A percentile compares a stretch with the other conserved stretches of the same genome.
Evolutionary conservation across 2,888 invertebrate genomes (phyloP).

Genomic region (Aradus depressus): DNA sequence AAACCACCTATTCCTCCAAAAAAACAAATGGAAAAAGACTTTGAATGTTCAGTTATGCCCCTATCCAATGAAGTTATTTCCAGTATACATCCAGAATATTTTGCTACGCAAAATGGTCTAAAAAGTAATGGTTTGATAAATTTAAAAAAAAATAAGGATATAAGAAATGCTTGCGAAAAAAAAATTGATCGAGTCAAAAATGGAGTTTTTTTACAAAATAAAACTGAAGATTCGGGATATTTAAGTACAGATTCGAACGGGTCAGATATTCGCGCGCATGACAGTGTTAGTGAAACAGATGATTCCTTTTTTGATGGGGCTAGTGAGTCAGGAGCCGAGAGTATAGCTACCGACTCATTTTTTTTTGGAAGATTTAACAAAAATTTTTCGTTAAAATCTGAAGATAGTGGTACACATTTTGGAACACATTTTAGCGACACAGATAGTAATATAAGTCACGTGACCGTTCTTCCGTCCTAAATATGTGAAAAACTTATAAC

Average conservation of each 20-base stretch:
- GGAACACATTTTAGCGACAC: too few species aligned
- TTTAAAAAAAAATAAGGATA: too few species aligned
- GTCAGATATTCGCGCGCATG: conserved; percentile 36
- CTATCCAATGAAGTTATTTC: background rate
- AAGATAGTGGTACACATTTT: too few species aligned
- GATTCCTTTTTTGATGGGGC: conserved; percentile 70
- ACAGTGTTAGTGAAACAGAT: conserved; percentile 60
- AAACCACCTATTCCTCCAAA: conserved; percentile 33
- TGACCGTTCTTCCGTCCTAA: too few species aligned
- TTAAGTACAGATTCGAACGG: conserved; percentile 65
- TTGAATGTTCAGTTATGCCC: background rate
- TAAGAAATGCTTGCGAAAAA: background rate
- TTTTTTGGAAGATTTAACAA: conserved; percentile 54
- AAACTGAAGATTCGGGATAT: conserved; percentile 68
- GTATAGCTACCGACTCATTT: conserved; percentile 76
- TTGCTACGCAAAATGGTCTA: background rate
- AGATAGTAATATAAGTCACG: too few species aligned
- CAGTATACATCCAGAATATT: background rate
- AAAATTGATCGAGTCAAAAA: conserved; percentile 4
- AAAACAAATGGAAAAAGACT: conserved; percentile 28
- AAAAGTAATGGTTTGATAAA: too few species aligned
- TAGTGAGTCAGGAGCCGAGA: conserved; percentile 79
- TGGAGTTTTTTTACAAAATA: too few species aligned
- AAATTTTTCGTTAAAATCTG: too few species aligned
- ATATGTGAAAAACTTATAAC: too few species aligned